These are phyloP conservation scores for Siphlonurus alternatus DNA, from an alignment of 2,888 invertebrate species.

Conservation along the genomic window DNA sequence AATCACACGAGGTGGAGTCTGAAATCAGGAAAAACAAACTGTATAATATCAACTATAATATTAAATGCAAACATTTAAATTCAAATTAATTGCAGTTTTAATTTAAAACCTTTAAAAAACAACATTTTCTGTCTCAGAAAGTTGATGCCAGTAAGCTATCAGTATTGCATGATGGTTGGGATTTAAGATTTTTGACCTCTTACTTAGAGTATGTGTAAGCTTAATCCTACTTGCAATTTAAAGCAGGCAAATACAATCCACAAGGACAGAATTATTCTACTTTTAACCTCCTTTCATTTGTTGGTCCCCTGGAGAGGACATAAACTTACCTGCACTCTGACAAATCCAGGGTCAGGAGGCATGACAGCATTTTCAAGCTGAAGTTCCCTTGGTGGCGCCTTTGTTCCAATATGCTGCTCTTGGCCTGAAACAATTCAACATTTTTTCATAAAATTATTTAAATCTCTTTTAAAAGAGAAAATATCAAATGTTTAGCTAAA, in stretches of 20 bases:
- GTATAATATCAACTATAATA: background rate
- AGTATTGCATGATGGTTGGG: no score
- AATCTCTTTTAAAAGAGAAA: slow-evolving; percentile 13
- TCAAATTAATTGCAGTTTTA: background rate
- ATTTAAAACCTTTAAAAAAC: background rate
- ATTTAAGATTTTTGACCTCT: no score
- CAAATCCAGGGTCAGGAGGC: slow-evolving; percentile 48
- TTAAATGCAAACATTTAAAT: background rate
- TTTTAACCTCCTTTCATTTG: no score
- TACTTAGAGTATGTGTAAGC: no score
- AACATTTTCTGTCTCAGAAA: background rate
- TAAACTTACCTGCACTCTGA: slow-evolving; percentile 45
- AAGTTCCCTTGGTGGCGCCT: slow-evolving; percentile 75
- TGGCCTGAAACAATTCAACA: slow-evolving; percentile 32
- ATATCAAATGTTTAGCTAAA: no score
- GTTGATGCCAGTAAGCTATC: background rate
- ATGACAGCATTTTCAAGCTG: slow-evolving; percentile 67
- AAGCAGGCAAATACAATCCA: no score
- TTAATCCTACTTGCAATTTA: no score
- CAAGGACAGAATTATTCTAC: no score
- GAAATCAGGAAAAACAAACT: slow-evolving; percentile 20
- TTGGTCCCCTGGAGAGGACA: no score
- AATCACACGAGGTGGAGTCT: slow-evolving; percentile 77
- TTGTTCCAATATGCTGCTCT: slow-evolving; percentile 41
- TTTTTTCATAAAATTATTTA: background rate